phyloP scores from a whole-genome alignment of 2,113 vertebrate species.

The Nycticorax nycticorax region DNA sequence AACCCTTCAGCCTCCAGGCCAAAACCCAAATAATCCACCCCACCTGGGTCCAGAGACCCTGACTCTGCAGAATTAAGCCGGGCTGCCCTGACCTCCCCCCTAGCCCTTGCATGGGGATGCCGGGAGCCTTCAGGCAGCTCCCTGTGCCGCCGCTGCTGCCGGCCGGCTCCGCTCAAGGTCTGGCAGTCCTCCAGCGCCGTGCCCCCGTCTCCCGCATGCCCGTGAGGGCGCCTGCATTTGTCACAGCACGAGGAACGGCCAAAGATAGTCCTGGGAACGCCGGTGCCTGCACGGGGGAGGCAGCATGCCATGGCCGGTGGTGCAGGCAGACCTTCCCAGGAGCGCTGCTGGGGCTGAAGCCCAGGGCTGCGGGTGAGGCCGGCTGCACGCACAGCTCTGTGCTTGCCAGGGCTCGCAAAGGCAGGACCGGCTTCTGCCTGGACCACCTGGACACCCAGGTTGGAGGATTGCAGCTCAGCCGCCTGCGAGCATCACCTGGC shows the following conservation, averaged over 20 bases:
- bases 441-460: background rate
- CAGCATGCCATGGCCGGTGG: accelerated
- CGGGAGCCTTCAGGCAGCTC: background rate
- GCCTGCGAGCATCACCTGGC: background rate
- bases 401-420: background rate
- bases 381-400: background rate
- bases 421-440: background rate
- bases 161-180: background rate
- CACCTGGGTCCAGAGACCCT: accelerated
- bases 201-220: background rate
- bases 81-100: background rate
- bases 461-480: background rate
- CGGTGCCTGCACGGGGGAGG: accelerated
- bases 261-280: background rate
- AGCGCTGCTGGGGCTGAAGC: accelerated
- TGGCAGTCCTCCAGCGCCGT: background rate
- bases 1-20: background rate
- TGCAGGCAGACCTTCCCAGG: background rate
- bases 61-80: background rate
- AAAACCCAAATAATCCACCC: background rate
- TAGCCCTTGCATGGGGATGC: background rate
- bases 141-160: accelerated
- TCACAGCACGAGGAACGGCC: background rate
- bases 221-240: background rate
- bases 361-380: background rate